A percentile compares a stretch with the other conserved stretches of the same genome.
Evolutionary conservation across 1,140 invertebrate species (phyloP).

Genomic region (Lycorma delicatula): DNA sequence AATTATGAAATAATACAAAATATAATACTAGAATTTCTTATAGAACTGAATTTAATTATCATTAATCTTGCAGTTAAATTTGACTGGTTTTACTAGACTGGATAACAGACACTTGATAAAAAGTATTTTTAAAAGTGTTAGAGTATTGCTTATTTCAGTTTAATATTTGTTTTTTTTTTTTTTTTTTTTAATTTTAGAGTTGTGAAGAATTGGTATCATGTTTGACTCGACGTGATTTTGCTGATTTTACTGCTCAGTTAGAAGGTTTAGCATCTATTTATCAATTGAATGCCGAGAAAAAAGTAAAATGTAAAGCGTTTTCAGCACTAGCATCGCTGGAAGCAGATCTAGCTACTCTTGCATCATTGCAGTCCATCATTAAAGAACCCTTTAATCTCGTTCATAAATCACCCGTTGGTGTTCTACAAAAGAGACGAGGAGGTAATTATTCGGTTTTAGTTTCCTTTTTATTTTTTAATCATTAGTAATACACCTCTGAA

Average conservation of each 20-base stretch:
- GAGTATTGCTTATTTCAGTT: too few species aligned
- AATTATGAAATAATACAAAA: too few species aligned
- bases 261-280: slow-evolving; percentile 88
- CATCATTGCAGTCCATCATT: slow-evolving; percentile 68
- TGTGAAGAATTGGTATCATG: slow-evolving; percentile 79
- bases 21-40: too few species aligned
- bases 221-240: slow-evolving; percentile 72
- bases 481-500: too few species aligned
- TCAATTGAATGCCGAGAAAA: slow-evolving; percentile 89
- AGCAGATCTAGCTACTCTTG: slow-evolving; percentile 76
- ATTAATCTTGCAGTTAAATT: too few species aligned
- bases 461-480: too few species aligned
- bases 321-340: slow-evolving; percentile 86
- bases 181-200: slow-evolving; percentile 47
- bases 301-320: slow-evolving; percentile 88
- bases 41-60: too few species aligned
- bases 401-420: slow-evolving; percentile 81
- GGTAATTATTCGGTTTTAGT: slow-evolving; percentile 43
- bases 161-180: background rate
- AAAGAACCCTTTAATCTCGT: slow-evolving; percentile 81
- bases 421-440: slow-evolving; percentile 64
- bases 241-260: slow-evolving; percentile 85
- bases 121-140: too few species aligned
- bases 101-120: too few species aligned
- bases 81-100: too few species aligned